A percentile compares a stretch with the other conserved stretches of the same genome.
These are phyloP conservation scores for Lucifuga dentata DNA, from an alignment of 2,113 vertebrate genomes.

Conservation along the genomic window DNA sequence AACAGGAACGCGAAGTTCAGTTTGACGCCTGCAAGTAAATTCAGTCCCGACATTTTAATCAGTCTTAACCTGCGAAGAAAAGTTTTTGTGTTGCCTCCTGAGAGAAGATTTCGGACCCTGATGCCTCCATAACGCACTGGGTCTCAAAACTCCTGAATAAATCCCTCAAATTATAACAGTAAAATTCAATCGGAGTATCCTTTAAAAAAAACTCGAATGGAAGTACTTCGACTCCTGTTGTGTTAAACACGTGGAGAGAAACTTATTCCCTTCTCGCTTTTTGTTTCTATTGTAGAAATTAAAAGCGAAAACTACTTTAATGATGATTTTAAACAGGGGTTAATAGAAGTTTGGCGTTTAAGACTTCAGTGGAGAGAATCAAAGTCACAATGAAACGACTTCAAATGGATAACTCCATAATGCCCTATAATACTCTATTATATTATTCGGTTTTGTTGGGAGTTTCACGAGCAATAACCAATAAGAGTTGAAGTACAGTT, in stretches of 20 bases:
- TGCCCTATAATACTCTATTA: neutral
- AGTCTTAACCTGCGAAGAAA: slow-evolving; percentile 24
- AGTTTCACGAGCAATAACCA: slow-evolving; percentile 55
- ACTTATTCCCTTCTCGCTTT: neutral
- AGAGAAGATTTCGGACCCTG: slow-evolving; percentile 31
- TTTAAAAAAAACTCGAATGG: neutral
- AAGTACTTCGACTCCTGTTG: neutral
- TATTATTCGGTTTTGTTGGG: slow-evolving; percentile 26
- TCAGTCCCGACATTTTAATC: slow-evolving; percentile 26
- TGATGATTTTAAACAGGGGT: slow-evolving; percentile 31
- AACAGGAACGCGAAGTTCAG: slow-evolving; percentile 6
- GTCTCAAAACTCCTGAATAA: neutral
- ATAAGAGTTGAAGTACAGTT: slow-evolving; percentile 40
- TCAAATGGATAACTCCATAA: slow-evolving; percentile 4
- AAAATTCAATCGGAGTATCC: neutral
- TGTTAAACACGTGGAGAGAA: slow-evolving; percentile 4
- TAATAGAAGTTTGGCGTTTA: slow-evolving; percentile 27
- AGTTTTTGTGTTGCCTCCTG: slow-evolving; percentile 31
- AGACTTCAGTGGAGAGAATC: neutral
- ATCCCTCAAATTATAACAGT: neutral
- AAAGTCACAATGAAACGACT: slow-evolving; percentile 38
- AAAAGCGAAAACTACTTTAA: slow-evolving; percentile 14
- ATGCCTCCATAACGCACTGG: slow-evolving; percentile 26
- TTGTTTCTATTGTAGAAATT: neutral
- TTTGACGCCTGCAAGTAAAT: slow-evolving; percentile 36